Evolutionary conservation across 2,797 vertebrate species (phyloP).

Genomic region (Clarias laeviceps): DNA sequence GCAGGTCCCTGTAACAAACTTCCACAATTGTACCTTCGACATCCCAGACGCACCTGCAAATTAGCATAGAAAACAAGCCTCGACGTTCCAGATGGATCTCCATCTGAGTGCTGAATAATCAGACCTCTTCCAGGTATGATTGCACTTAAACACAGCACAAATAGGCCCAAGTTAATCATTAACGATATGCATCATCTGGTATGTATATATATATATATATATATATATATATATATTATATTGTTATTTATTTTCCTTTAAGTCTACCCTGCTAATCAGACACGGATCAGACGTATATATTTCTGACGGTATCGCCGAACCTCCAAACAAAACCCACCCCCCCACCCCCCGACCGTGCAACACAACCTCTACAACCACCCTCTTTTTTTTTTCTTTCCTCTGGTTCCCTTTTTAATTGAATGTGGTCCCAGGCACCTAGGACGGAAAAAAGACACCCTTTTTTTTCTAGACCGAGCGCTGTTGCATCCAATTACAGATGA

Average conservation of each 20-base stretch:
- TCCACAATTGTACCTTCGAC: background rate
- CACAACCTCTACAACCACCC: constrained; percentile 24
- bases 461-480: constrained; percentile 35
- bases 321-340: background rate
- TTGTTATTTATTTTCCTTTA: background rate
- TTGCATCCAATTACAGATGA: constrained; percentile 55
- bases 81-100: constrained; percentile 33
- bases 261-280: background rate
- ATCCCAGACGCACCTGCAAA: constrained; percentile 27
- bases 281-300: too few species aligned
- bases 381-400: constrained; percentile 28
- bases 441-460: constrained; percentile 49
- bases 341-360: background rate
- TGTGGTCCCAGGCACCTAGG: constrained; percentile 43
- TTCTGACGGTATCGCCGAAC: background rate
- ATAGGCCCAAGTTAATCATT: constrained; percentile 33
- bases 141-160: constrained; percentile 23
- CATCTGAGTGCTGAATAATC: constrained; percentile 41
- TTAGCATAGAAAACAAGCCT: constrained; percentile 44
- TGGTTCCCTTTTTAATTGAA: constrained; percentile 54
- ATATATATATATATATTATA: background rate
- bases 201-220: too few species aligned
- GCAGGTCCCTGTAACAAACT: constrained; percentile 6
- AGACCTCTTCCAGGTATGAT: constrained; percentile 34
- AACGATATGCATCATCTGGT: constrained; percentile 11